Conservation (phyloP, 1,140 invertebrate genomes). For the Orius insidiosus region DNA sequence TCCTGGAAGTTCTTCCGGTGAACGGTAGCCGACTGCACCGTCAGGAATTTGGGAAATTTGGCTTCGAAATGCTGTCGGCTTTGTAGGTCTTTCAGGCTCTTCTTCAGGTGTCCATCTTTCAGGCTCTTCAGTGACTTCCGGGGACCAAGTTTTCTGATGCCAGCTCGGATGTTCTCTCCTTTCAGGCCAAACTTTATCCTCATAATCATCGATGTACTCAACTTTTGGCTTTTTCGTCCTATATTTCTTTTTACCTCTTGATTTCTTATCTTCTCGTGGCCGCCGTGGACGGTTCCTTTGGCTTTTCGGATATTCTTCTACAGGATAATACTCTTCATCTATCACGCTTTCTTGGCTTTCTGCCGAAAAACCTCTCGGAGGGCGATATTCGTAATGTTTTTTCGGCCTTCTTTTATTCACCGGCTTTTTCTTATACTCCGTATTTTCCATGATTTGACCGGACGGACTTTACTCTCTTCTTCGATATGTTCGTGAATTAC, state of each 20-base stretch:
- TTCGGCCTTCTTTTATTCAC: not conserved
- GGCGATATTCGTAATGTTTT: not conserved
- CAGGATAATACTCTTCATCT: not conserved
- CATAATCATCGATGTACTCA: conserved; percentile 4
- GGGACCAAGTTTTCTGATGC: conserved; percentile 1
- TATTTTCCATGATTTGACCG: not conserved
- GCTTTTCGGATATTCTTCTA: not conserved
- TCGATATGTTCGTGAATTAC: conserved; percentile 3
- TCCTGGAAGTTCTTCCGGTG: not conserved
- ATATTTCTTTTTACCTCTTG: not conserved
- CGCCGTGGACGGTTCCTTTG: not conserved
- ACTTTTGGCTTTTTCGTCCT: not conserved
- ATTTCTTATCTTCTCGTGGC: not conserved
- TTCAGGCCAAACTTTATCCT: conserved; percentile 9
- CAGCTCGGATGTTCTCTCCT: conserved; percentile 8
- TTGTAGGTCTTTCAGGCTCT: too few species aligned
- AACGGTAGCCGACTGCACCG: not conserved
- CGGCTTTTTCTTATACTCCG: not conserved
- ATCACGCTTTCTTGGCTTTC: not conserved
- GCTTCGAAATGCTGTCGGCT: too few species aligned
- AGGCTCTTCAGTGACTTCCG: not conserved
- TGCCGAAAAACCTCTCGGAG: too few species aligned
- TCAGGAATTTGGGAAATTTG: not conserved
- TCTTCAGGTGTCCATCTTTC: too few species aligned
- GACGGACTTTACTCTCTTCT: conserved; percentile 3